phyloP scores from a whole-genome alignment of 2,797 vertebrate species.

The Coreius guichenoti region DNA sequence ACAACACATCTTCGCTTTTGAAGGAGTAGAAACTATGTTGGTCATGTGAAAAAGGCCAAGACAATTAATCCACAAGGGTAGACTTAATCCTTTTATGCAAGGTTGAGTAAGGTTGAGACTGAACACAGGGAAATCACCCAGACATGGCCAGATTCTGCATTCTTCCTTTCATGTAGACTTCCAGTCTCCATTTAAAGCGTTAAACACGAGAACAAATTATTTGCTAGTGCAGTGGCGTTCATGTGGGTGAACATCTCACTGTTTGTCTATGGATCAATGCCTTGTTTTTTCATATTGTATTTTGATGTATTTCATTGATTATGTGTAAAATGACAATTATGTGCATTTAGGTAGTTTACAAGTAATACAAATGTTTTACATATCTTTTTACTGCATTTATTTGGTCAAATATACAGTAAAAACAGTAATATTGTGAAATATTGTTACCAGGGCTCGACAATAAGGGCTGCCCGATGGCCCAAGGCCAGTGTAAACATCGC shows the following conservation, averaged over 20 bases:
- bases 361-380: background rate
- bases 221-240: constrained; percentile 1
- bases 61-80: constrained; percentile 76
- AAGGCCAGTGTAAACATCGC: too few species aligned
- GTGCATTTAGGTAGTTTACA: background rate
- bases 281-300: constrained; percentile 11
- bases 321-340: background rate
- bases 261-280: background rate
- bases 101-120: constrained; percentile 51
- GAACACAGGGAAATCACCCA: constrained; percentile 53
- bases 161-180: constrained; percentile 51
- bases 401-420: background rate
- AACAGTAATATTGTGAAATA: background rate
- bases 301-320: background rate
- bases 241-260: background rate
- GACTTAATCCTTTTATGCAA: constrained; percentile 79
- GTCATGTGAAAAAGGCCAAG: constrained; percentile 78
- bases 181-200: constrained; percentile 22
- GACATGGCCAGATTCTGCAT: constrained; percentile 64
- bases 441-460: too few species aligned
- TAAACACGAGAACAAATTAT: constrained; percentile 21
- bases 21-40: constrained; percentile 54
- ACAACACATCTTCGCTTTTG: constrained; percentile 64
- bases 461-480: too few species aligned
- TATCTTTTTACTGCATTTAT: background rate